A percentile compares a stretch with the other conserved stretches of the same genome.
These are phyloP conservation scores for Rhyacichthys aspro DNA, from an alignment of 2,797 vertebrate genomes.

Conservation along the genomic window DNA sequence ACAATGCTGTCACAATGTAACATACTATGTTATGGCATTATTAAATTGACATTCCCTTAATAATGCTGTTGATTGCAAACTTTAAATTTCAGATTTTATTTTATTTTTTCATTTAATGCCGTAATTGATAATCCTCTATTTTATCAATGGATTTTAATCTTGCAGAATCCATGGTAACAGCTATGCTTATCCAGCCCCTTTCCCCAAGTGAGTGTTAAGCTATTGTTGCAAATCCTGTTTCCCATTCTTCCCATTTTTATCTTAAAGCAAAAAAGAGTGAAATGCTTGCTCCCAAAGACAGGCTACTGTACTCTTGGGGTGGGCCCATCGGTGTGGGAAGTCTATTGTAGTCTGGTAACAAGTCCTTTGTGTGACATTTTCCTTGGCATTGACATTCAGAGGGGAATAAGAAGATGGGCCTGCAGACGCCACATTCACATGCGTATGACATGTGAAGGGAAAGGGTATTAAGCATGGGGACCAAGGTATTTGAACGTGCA, in stretches of 20 bases:
- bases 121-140: background rate
- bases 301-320: conserved; percentile 65
- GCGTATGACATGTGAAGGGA: conserved; percentile 73
- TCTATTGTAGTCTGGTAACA: conserved; percentile 77
- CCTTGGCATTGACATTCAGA: conserved; percentile 75
- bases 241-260: conserved; percentile 67
- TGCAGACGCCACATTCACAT: conserved; percentile 57
- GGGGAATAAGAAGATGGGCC: conserved; percentile 71
- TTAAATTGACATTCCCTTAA: too few relatives aligned
- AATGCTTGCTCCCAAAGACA: conserved; percentile 58
- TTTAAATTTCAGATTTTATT: too few relatives aligned
- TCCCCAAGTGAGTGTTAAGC: conserved; percentile 75
- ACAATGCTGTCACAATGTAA: too few relatives aligned
- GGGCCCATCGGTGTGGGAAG: conserved; percentile 63
- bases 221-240: conserved; percentile 75
- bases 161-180: background rate
- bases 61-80: too few relatives aligned
- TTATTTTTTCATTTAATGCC: background rate
- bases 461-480: conserved; percentile 74
- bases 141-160: background rate
- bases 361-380: conserved; percentile 82
- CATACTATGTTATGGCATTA: too few relatives aligned
- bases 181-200: conserved; percentile 10
- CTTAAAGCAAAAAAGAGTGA: conserved; percentile 58
- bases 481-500: conserved; percentile 66